Evolutionary conservation across 2,113 vertebrate genomes (phyloP).

Genomic region (Entelurus aequoreus): DNA sequence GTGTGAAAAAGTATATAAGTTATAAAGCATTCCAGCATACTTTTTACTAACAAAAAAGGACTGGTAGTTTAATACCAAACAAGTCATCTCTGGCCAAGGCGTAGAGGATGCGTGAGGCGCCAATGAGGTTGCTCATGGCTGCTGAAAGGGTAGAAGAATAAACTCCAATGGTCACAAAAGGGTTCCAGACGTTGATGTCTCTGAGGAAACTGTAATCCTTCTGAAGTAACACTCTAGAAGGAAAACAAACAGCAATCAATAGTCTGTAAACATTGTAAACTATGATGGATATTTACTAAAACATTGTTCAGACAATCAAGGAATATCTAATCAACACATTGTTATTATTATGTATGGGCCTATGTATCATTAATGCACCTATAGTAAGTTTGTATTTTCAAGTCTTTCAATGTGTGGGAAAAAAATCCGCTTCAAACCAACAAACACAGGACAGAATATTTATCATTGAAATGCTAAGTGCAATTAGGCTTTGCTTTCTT

Average conservation of each 20-base stretch:
- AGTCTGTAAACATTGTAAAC: background rate
- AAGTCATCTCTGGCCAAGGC: conserved; percentile 84
- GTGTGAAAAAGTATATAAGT: background rate
- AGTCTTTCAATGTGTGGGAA: background rate
- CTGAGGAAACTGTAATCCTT: conserved; percentile 82
- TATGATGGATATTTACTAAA: no score
- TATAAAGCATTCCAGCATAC: background rate
- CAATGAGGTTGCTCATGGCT: conserved; percentile 87
- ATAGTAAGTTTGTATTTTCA: background rate
- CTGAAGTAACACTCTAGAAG: conserved; percentile 75
- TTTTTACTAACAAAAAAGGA: background rate
- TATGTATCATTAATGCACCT: background rate
- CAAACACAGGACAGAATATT: background rate
- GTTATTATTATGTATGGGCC: no score
- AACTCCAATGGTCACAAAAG: conserved; percentile 80
- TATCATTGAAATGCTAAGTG: background rate
- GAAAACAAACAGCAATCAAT: background rate
- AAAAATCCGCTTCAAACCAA: background rate
- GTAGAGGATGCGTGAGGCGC: conserved; percentile 85
- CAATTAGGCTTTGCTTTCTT: background rate
- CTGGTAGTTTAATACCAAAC: conserved; percentile 73
- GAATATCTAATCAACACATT: no score
- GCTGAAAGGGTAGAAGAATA: conserved; percentile 84
- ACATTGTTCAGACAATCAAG: no score
- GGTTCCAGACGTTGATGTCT: conserved; percentile 83